phyloP scores from a whole-genome alignment of 2,113 vertebrate genomes.

The Egretta garzetta region DNA sequence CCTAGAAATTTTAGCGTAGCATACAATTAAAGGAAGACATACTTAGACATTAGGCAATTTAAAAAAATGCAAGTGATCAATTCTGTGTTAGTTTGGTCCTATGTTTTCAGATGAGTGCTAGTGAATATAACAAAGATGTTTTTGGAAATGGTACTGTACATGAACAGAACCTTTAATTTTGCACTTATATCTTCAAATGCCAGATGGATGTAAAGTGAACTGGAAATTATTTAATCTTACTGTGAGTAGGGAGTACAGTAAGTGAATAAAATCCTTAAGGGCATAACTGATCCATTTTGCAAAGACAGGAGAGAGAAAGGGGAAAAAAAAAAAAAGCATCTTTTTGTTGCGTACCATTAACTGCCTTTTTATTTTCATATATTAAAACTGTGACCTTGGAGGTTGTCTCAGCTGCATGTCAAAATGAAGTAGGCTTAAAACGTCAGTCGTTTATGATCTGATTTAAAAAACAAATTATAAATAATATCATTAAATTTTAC shows the following conservation, averaged over 20 bases:
- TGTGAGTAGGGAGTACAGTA: neutral
- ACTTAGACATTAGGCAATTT: neutral
- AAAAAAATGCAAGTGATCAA: neutral
- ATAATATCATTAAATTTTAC: constrained; percentile 74
- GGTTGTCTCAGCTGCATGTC: neutral
- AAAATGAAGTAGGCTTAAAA: neutral
- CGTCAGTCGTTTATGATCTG: neutral
- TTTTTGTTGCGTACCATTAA: neutral
- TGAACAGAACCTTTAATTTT: neutral
- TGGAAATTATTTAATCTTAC: neutral
- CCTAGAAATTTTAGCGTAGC: neutral
- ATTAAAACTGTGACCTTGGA: constrained; percentile 12
- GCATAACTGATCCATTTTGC: neutral
- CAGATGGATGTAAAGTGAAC: neutral
- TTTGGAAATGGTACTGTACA: neutral
- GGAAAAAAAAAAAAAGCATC: neutral
- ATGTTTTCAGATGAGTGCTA: neutral
- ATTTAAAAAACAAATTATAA: constrained; percentile 2
- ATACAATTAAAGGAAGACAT: neutral
- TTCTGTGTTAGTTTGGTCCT: neutral
- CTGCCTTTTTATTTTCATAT: neutral
- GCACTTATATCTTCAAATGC: neutral
- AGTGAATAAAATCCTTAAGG: neutral
- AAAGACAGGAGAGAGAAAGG: neutral
- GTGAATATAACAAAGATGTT: neutral